Conservation (phyloP, 2,113 vertebrate species). For the Melanocharis versteri region DNA sequence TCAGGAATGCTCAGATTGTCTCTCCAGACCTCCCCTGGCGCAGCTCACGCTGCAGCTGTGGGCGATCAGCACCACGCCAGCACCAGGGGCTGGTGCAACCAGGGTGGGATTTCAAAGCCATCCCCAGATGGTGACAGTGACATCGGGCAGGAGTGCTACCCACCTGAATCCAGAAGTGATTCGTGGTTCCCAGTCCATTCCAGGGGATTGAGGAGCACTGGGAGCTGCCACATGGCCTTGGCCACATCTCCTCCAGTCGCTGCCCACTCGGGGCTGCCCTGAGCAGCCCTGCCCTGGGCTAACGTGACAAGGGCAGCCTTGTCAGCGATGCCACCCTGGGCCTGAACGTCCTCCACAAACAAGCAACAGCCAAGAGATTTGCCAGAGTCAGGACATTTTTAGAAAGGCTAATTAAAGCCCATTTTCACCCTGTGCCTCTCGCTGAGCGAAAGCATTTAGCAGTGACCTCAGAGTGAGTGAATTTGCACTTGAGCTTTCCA, state of each 20-base stretch:
- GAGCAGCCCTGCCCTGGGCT: neutral
- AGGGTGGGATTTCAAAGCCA: neutral
- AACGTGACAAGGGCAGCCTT: neutral
- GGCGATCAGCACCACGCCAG: neutral
- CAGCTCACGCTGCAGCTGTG: accelerated
- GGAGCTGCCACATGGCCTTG: accelerated
- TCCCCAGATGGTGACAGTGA: neutral
- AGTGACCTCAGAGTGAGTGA: neutral
- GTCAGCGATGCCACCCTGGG: neutral
- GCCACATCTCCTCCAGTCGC: accelerated
- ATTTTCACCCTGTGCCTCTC: neutral
- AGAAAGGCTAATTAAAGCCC: slow-evolving; percentile 42
- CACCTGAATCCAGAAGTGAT: neutral
- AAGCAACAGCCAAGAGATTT: neutral
- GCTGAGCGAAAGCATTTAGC: neutral
- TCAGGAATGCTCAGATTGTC: neutral
- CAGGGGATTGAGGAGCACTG: neutral
- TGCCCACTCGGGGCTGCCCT: neutral
- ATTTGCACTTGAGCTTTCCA: slow-evolving; percentile 8
- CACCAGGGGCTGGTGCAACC: neutral
- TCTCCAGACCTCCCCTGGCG: neutral
- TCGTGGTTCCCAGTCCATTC: accelerated
- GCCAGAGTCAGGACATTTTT: neutral
- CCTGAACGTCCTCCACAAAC: neutral
- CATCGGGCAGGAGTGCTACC: neutral